Base-by-base conservation (phyloP, 1,140 invertebrate genomes). In the Anastrepha ludens region DNA sequence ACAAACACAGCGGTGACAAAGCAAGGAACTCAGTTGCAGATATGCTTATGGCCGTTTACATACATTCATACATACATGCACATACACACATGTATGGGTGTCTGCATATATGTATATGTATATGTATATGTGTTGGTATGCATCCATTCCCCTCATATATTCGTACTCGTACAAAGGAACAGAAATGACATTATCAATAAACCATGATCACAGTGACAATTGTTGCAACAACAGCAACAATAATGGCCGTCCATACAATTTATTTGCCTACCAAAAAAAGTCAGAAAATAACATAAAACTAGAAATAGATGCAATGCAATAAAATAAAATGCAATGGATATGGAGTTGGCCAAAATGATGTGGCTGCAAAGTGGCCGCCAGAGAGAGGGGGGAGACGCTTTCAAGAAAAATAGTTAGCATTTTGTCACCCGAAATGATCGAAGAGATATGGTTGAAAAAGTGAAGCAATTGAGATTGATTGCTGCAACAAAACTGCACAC, bases 371-470 rank as follows among this genome's bases (percentile, higher is more conserved):
- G 17, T 4, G 17, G 47, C 17, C 41, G 9, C 41, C 13, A 50
- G 44, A 8, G 74, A 44, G 44, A 50, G 39, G 41, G 39, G 41
- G 13, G 47, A 7, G 6, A 17, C 17, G 20, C 8, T n/a, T 78
- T 78, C 13, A 29, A 81, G 74, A 81, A 81, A 81, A 81, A 81
- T 81, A 55, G 74, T 81, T 55, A 55, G 74, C 74, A 81, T 81
- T 81, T 86, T 86, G 85, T 86, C 85, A 86, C 85, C 85, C 85
- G 20, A 86, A 86, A 86, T 86, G 85, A 86, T 86, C 85, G 85
- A 86, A 86, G 85, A 86, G 85, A 86, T 62, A 86, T 62, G 41
- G 20, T 20, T 62, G 59, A 86, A 86, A 86, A 86, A 60, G 85
- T 86, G 85, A 86, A 60, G 55, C 85, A 86, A 86, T 86, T 86